Base-by-base conservation (phyloP, 2,113 vertebrate species). In the Scolopax mira region DNA sequence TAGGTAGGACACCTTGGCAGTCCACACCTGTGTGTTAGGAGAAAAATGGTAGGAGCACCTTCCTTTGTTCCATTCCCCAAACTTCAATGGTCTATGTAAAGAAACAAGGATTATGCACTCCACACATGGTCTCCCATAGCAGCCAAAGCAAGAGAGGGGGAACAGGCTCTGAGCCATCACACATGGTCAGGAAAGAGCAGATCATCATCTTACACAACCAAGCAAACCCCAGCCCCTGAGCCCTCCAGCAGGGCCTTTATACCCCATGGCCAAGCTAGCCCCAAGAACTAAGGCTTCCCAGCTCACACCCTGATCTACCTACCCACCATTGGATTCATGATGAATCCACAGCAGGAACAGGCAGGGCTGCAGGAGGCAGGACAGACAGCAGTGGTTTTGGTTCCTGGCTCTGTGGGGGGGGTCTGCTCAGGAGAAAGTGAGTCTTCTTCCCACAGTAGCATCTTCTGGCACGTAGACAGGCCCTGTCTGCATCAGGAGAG, bases 361-460 rank as follows among this genome's bases (percentile, higher is more conserved):
- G 37, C 30, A 62, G 55, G 8, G 1, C 1, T 81, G 49, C n/a
- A n/a, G n/a, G n/a, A n/a, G n/a, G n/a, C n/a, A n/a, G n/a, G n/a
- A n/a, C n/a, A 67, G 37, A 28, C 12, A 39, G 11, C 13, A 81
- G 9, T 0, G 1, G 0, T n/a, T 65, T 73, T 39, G 31, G 19
- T n/a, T 80, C 12, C 33, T 64, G 42, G 5, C 16, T 79, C 57
- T 75, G n/a, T n/a, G n/a, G n/a, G n/a, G n/a, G n/a, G n/a, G 27
- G 13, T 30, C n/a, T 49, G 48, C 7, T 15, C 35, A 35, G 41
- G 39, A 73, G 10, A 91, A 89, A 60, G 3, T n/a, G 13, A 37
- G 7, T 58, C 37, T 90, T 24, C 21, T 89, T 78, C 22, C 37
- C 13, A 37, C 7, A 70, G 37, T 8, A 89, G 17, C 11, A 44